Conservation (phyloP, 2,797 vertebrate genomes). For the Sebastes hopkinsi region DNA sequence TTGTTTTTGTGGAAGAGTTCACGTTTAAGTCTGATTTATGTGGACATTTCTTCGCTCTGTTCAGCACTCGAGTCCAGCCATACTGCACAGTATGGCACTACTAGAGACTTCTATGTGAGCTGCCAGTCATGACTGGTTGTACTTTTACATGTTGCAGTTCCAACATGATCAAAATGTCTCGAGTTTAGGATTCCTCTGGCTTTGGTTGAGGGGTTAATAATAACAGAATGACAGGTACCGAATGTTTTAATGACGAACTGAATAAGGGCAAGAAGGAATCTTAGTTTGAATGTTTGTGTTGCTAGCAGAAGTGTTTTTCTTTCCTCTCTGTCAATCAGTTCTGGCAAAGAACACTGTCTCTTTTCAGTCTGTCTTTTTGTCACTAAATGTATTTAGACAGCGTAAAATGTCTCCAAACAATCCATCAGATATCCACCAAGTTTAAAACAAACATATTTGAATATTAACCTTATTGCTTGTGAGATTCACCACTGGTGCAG, state of each 20-base stretch:
- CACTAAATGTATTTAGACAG: not conserved
- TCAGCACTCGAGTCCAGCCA: slow-evolving; percentile 57
- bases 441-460: not conserved
- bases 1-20: slow-evolving; percentile 9
- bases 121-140: slow-evolving; percentile 21
- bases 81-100: slow-evolving; percentile 40
- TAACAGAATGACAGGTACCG: not conserved
- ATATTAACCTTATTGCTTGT: not conserved
- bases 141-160: slow-evolving; percentile 15
- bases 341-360: not conserved
- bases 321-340: slow-evolving; percentile 12
- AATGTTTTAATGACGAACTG: not conserved
- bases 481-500: not conserved
- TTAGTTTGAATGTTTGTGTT: slow-evolving; percentile 19
- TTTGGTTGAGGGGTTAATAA: not conserved
- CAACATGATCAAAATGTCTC: slow-evolving; percentile 39
- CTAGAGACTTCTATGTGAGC: slow-evolving; percentile 14
- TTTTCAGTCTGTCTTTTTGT: not conserved
- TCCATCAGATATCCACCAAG: not conserved
- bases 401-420: not conserved
- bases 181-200: not conserved
- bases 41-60: slow-evolving; percentile 25
- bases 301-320: slow-evolving; percentile 12
- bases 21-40: slow-evolving; percentile 16
- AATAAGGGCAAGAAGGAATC: not conserved